A percentile compares a stretch with the other conserved stretches of the same genome.
Conservation (phyloP, 1,140 invertebrate genomes). For the Drosophila ambigua region DNA sequence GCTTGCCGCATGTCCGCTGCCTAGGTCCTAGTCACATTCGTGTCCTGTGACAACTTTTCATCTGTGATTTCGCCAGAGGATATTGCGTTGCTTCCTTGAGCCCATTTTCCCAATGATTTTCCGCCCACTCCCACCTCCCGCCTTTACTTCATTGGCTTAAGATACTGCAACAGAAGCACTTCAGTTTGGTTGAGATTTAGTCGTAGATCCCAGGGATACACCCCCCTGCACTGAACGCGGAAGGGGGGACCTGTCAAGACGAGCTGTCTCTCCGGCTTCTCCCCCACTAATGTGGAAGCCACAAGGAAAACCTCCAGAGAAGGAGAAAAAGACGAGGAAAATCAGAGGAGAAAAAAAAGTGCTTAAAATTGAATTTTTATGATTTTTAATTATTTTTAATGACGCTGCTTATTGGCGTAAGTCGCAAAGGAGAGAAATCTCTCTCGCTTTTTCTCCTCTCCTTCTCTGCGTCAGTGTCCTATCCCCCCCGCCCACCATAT, state of each 20-base stretch:
- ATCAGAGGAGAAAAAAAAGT: conserved; percentile 28
- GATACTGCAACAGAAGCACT: conserved; percentile 64
- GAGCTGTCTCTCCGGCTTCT: conserved; percentile 44
- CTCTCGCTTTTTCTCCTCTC: neutral
- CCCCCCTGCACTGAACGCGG: conserved; percentile 34
- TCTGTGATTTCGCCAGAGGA: conserved; percentile 70
- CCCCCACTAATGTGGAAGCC: conserved; percentile 41
- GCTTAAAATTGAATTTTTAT: conserved; percentile 83
- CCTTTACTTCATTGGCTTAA: conserved; percentile 56
- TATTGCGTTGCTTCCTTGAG: conserved; percentile 67
- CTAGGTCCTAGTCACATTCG: conserved; percentile 24
- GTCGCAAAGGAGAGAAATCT: conserved; percentile 15
- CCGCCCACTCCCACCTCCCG: too few relatives aligned
- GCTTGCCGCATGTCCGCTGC: conserved; percentile 28
- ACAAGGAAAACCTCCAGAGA: conserved; percentile 7
- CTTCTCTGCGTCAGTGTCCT: neutral
- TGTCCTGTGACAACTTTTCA: conserved; percentile 68
- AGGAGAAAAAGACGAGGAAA: neutral
- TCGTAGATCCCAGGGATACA: conserved; percentile 5
- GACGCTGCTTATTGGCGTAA: conserved; percentile 73
- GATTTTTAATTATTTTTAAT: conserved; percentile 83
- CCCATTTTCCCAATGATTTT: conserved; percentile 17
- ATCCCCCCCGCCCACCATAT: neutral
- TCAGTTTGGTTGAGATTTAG: conserved; percentile 35
- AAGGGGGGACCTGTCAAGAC: conserved; percentile 52